Evolutionary conservation across 2,888 invertebrate species (phyloP).

Genomic region (Amblyjoppa proteus): DNA sequence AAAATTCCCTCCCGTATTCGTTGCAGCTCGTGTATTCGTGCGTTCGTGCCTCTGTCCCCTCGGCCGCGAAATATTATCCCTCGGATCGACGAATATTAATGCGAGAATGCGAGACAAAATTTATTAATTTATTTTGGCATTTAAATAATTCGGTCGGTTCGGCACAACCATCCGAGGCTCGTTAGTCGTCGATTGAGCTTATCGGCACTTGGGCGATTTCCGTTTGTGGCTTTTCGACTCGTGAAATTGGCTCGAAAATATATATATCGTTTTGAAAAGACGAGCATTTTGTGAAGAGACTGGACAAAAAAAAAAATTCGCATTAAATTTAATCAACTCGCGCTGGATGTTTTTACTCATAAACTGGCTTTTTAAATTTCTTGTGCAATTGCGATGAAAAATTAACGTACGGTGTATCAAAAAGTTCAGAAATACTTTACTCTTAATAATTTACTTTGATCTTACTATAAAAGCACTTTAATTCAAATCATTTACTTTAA

Average conservation of each 20-base stretch:
- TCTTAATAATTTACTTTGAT: too few relatives aligned
- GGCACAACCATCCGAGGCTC: background rate
- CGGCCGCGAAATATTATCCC: constrained; percentile 58
- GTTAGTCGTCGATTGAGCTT: background rate
- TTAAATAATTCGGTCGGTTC: background rate
- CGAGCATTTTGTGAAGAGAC: background rate
- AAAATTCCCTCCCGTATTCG: constrained; percentile 62
- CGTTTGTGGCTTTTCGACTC: background rate
- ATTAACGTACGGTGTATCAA: too few relatives aligned
- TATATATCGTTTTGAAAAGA: background rate
- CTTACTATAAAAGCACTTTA: too few relatives aligned
- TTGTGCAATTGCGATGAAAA: too few relatives aligned
- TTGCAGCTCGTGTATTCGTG: background rate
- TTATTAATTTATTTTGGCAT: background rate
- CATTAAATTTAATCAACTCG: too few relatives aligned
- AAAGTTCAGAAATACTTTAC: too few relatives aligned
- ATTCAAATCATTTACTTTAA: too few relatives aligned
- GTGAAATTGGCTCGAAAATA: background rate
- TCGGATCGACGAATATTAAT: constrained; percentile 42
- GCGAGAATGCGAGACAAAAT: background rate
- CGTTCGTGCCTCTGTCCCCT: background rate
- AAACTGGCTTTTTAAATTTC: too few relatives aligned
- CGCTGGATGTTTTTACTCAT: too few relatives aligned
- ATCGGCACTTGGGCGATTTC: background rate
- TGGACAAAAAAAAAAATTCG: too few relatives aligned